Evolutionary conservation across 2,888 invertebrate species (phyloP), one percentile per base, ranked within the genome.

Genomic region (Chrysina gloriosa): DNA sequence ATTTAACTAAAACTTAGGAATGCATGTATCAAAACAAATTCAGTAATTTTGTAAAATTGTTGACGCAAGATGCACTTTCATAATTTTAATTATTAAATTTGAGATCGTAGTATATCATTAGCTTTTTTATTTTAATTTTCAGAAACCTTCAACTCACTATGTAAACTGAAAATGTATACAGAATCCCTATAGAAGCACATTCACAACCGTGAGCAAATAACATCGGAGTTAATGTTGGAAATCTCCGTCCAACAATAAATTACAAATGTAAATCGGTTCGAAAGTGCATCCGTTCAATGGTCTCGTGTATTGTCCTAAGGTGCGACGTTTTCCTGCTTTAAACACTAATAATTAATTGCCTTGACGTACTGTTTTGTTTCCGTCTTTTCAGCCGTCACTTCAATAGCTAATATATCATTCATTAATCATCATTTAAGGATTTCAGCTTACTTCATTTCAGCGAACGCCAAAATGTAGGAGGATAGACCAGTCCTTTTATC

Each of bases 301-400:
- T 11, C 14, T 16, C 9, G 4, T 52, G 31, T 9, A 4, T 45
- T 45, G 45, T 45, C 45, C 29, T 9, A 31, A 52, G 31, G 52
- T 14, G 19, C 7, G 31, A 31, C 52, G 19, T 52, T 52, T 52
- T 52, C 29, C 52, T 31, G 16, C 5, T 29, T 16, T 16, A 48
- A 52, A 52, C 52, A 52, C 52, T 31, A 52, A 52, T 52, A 52
- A 52, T 52, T 52, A 52, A 31, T 52, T 16, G 52, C 7, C 14
- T 19, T 31, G 31, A 31, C 31, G 31, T 19, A 25, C 29, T 31
- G 52, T 52, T 52, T 52, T 52, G 31, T 31, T 31, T 31, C 52
- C 52, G 34, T 52, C 52, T 52, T 31, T 31, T 31, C 31, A 52
- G n/a, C 7, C 52, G 52, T 52, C 14, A 29, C 7, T 31, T 14